Percentiles rank a stretch among this genome's conserved stretches.
These are phyloP conservation scores for Schizaphis graminum DNA, from an alignment of 2,888 invertebrate species.

Conservation along the genomic window DNA sequence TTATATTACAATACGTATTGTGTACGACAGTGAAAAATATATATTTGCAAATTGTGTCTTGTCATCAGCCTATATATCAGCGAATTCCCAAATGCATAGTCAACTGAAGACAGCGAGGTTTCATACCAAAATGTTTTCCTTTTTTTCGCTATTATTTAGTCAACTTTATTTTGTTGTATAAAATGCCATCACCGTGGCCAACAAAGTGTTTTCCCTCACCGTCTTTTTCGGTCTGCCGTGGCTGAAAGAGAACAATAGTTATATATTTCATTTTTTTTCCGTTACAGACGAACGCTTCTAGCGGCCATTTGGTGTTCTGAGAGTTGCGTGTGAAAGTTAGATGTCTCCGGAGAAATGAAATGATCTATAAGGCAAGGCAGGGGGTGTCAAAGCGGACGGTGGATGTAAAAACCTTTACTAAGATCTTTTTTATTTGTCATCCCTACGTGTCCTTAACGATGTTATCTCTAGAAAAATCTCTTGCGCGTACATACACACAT, in stretches of 20 bases:
- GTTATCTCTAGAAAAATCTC: slow-evolving; percentile 7
- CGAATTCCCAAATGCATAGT: neutral
- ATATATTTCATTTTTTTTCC: slow-evolving; percentile 26
- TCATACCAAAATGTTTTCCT: neutral
- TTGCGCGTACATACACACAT: neutral
- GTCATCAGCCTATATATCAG: neutral
- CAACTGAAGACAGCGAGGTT: neutral
- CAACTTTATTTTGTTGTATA: slow-evolving; percentile 12
- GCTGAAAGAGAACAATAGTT: slow-evolving; percentile 11
- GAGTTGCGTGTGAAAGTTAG: slow-evolving; percentile 33
- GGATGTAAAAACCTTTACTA: slow-evolving; percentile 17
- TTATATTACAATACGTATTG: neutral
- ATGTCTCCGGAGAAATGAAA: slow-evolving; percentile 33
- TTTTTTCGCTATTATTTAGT: neutral
- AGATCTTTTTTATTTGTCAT: slow-evolving; percentile 38
- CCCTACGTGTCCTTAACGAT: slow-evolving; percentile 8
- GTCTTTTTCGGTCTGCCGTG: neutral
- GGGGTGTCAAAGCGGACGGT: neutral
- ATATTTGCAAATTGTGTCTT: neutral
- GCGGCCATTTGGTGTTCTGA: neutral
- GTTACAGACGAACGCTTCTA: neutral
- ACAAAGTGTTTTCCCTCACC: neutral
- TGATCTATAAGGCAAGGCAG: slow-evolving; percentile 16
- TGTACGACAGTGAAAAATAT: neutral
- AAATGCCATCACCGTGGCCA: neutral